Evolutionary conservation across 1,140 invertebrate genomes (phyloP), one percentile per base, ranked within the genome.

Genomic region (Sycophaga agraensis): DNA sequence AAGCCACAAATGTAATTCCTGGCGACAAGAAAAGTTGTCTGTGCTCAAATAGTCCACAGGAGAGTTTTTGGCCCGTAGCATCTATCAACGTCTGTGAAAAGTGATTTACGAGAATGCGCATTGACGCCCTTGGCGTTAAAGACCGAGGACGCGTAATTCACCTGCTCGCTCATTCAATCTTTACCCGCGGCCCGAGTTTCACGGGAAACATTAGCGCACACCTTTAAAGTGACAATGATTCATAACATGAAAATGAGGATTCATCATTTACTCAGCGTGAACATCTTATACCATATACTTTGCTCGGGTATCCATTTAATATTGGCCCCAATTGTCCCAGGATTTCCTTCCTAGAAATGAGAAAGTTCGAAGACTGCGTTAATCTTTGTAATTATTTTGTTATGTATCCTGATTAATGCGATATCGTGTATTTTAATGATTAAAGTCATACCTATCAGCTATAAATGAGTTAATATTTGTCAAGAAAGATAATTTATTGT

Each of bases 71-170:
- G 26, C 24, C 45, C 49, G 45, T 53, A 64, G 59, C 62, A 71
- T 71, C 61, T 34, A 68, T 71, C 66, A 71, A 64, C 43, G 64
- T 68, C 64, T 19, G 12, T 40, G 53, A 35, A 56, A 63, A 57
- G 53, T 63, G 53, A 63, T 63, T 56, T 40, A 57, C 53, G 39
- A 63, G 46, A 57, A 51, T 21, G 31, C n/a, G 31, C 19, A 50
- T 50, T 35, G 45, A 34, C 31, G 39, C 40, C 16, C 17, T 4
- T n/a, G n/a, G 22, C 40, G 42, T 24, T 31, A 43, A 42, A 54
- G 22, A 42, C 24, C 21, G 24, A 51, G 34, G 48, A 34, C 24
- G 48, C 22, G 1, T 51, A 50, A 51, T 50, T 59, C 19, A 43
- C 17, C 17, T 14, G 22, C 28, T 56, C 40, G 19, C 6, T 31